A percentile compares a stretch with the other conserved stretches of the same genome.
phyloP scores from a whole-genome alignment of 2,113 vertebrate species.

The Dromas ardeola region DNA sequence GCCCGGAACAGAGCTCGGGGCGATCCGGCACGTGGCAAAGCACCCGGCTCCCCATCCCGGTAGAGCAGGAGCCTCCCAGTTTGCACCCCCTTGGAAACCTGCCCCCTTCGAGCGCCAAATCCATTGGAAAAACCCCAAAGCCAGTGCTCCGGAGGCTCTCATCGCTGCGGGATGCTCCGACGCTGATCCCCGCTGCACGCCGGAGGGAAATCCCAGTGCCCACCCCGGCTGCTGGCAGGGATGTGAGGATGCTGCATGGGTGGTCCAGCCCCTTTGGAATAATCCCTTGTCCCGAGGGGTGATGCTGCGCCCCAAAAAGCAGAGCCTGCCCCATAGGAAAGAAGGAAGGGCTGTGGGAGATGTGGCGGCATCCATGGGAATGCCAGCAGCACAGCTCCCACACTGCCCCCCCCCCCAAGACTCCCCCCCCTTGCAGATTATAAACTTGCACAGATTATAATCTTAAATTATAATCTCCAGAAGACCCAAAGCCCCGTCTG shows the following conservation, averaged over 20 bases:
- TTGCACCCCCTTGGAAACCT: background rate
- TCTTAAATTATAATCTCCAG: background rate
- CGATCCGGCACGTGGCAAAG: rapidly evolving
- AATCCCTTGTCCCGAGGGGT: background rate
- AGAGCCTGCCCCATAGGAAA: background rate
- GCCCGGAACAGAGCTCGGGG: background rate
- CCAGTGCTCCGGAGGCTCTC: rapidly evolving
- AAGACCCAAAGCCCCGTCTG: background rate
- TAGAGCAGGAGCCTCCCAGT: background rate
- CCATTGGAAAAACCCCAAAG: background rate
- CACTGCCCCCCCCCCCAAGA: rapidly evolving
- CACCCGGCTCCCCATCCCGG: background rate
- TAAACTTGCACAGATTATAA: background rate
- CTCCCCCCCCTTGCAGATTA: background rate
- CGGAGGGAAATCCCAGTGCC: background rate
- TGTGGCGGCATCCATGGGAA: background rate
- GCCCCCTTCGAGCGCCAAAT: background rate
- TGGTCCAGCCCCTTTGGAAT: background rate
- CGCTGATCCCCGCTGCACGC: rapidly evolving
- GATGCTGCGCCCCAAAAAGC: background rate
- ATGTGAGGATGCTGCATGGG: background rate
- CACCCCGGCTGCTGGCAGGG: background rate
- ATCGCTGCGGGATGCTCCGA: background rate
- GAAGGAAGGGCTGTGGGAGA: background rate
- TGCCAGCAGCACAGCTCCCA: background rate